Conservation (phyloP, 1,140 invertebrate species). For the Himalopsyche phryganea region DNA sequence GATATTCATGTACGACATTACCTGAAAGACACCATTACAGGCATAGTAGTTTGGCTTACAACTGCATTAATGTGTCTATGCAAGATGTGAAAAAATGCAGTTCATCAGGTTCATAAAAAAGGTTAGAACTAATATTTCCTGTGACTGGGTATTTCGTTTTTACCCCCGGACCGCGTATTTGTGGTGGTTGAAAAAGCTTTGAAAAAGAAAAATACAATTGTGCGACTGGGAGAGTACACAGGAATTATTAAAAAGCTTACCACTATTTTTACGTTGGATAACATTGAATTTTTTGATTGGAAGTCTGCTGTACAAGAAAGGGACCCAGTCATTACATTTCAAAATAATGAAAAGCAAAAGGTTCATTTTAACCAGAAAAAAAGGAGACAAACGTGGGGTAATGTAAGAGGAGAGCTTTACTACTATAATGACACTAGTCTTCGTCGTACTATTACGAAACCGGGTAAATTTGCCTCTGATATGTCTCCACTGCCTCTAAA, state of each 20-base stretch:
- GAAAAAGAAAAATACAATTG: neutral
- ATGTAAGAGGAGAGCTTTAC: neutral
- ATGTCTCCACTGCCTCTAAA: too few relatives aligned
- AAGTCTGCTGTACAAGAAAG: too few relatives aligned
- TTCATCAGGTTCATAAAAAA: neutral
- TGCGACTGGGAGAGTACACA: neutral
- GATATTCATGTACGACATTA: too few relatives aligned
- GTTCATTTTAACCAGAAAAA: neutral
- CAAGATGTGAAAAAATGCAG: too few relatives aligned
- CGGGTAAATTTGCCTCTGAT: too few relatives aligned
- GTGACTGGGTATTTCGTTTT: neutral
- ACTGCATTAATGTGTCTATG: too few relatives aligned
- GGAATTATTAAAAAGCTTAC: neutral
- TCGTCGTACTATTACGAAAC: neutral
- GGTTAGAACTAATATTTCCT: neutral
- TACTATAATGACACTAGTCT: neutral
- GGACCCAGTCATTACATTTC: too few relatives aligned
- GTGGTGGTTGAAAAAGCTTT: neutral
- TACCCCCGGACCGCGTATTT: neutral
- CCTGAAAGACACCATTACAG: too few relatives aligned
- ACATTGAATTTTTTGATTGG: neutral
- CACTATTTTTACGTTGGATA: neutral
- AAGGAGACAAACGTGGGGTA: neutral
- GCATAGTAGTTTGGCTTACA: too few relatives aligned
- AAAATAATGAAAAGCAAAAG: too few relatives aligned